Conservation (phyloP, 2,888 invertebrate genomes). For the Acrobasis repandana region DNA sequence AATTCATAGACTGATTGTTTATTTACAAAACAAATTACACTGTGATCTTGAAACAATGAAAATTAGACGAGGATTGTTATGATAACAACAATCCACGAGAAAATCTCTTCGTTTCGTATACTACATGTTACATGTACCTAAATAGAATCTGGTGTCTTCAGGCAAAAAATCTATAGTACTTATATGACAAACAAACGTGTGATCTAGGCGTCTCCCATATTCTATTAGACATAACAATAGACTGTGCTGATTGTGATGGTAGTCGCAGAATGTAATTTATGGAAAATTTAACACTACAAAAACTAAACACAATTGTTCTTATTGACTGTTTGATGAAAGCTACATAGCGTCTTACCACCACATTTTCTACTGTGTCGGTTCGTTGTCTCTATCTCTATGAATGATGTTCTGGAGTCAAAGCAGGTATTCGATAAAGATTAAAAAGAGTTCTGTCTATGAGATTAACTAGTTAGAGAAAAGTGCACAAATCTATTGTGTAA, state of each 20-base stretch:
- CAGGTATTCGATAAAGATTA: too few relatives aligned
- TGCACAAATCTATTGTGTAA: not conserved
- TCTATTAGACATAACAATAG: slow-evolving; percentile 32
- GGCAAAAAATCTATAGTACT: slow-evolving; percentile 24
- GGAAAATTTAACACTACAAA: slow-evolving; percentile 29
- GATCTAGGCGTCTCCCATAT: slow-evolving; percentile 37
- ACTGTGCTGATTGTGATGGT: not conserved
- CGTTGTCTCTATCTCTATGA: not conserved
- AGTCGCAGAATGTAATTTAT: slow-evolving; percentile 8
- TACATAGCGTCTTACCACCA: not conserved
- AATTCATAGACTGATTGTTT: slow-evolving; percentile 4
- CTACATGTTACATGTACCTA: too few relatives aligned
- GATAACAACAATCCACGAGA: slow-evolving; percentile 25
- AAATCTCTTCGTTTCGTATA: not conserved
- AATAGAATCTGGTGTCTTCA: not conserved
- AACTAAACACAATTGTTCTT: slow-evolving; percentile 38
- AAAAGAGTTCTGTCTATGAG: too few relatives aligned
- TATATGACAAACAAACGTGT: slow-evolving; percentile 25
- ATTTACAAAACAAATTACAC: slow-evolving; percentile 13
- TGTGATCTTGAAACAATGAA: slow-evolving; percentile 6
- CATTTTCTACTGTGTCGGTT: not conserved
- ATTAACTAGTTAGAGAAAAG: not conserved
- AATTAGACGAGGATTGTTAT: slow-evolving; percentile 17
- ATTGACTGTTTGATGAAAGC: slow-evolving; percentile 32
- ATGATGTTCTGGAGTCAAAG: too few relatives aligned